Base-by-base conservation (phyloP, 1,140 invertebrate genomes). In the Drosophila yakuba region DNA sequence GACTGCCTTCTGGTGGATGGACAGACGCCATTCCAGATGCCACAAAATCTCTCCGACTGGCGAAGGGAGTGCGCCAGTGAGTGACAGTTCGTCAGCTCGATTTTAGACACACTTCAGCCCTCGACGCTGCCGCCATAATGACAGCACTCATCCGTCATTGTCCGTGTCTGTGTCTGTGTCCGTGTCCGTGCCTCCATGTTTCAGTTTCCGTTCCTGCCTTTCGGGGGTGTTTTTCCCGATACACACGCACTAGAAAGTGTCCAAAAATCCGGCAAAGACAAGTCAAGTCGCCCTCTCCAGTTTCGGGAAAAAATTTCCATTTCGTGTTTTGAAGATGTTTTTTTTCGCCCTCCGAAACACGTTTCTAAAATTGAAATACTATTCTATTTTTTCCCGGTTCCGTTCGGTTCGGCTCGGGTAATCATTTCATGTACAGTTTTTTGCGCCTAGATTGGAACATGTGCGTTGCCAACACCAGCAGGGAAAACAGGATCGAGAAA, bases 341-440 rank as follows among this genome's bases (percentile, higher is more conserved):
- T 44, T 45, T 45, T 69, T 56, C 58, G 74, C 71, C 67, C 82
- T 75, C 56, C 38, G 72, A 62, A 90, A 90, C 86, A 85, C 81
- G 80, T 90, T 86, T 83, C 81, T 82, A 86, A 86, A 90, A 86
- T 90, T 86, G 79, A 90, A 90, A 90, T 80, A 90, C 78, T 89
- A 75, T 86, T 68, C 77, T 75, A 61, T 76, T 78, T 77, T 64
- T 75, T 67, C 11, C 71, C 47, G 23, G 47, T 41, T 66, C 35
- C 51, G 64, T 36, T 66, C 35, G 51, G 51, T 41, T 66, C 35
- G 64, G 51, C 14, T 39, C 47, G 67, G 51, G 83, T 86, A 86
- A 86, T 86, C 83, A 86, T 86, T 81, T 81, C 82, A 82, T 86
- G 83, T 86, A 86, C 84, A 88, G 84, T 88, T 88, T 88, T 88